Conservation (phyloP, 2,888 invertebrate species). For the Acrocyrtus sp. region DNA sequence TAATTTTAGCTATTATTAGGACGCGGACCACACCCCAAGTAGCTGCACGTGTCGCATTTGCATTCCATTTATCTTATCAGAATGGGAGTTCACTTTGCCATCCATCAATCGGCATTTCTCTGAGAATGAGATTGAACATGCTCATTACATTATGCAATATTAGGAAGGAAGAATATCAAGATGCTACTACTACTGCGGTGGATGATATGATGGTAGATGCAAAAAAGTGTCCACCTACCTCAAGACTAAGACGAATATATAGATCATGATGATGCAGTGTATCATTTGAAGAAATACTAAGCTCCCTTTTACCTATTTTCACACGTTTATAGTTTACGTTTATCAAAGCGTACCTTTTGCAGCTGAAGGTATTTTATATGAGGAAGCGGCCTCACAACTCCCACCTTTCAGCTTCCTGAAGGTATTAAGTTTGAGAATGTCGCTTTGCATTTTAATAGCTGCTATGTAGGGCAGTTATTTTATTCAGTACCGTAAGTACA, state of each 20-base stretch:
- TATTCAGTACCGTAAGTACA: too few species aligned
- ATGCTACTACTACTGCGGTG: conserved; percentile 30
- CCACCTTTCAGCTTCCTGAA: too few species aligned
- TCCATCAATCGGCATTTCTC: not conserved
- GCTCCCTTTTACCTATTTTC: not conserved
- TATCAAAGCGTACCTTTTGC: too few species aligned
- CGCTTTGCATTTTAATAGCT: too few species aligned
- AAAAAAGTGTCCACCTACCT: not conserved
- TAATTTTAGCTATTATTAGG: not conserved
- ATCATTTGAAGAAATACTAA: not conserved
- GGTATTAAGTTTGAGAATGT: too few species aligned
- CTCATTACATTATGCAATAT: conserved; percentile 18
- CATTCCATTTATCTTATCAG: too few species aligned
- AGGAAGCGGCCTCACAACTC: too few species aligned
- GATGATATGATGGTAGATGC: not conserved
- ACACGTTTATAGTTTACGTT: not conserved
- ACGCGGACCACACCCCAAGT: too few species aligned
- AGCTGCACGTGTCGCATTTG: too few species aligned
- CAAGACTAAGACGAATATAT: not conserved
- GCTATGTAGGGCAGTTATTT: too few species aligned
- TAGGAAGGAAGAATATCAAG: conserved; percentile 37
- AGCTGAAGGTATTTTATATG: too few species aligned
- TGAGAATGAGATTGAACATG: not conserved
- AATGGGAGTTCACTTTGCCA: conserved; percentile 7
- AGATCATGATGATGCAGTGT: not conserved